phyloP scores from a whole-genome alignment of 2,797 vertebrate genomes.

The Chelon auratus region DNA sequence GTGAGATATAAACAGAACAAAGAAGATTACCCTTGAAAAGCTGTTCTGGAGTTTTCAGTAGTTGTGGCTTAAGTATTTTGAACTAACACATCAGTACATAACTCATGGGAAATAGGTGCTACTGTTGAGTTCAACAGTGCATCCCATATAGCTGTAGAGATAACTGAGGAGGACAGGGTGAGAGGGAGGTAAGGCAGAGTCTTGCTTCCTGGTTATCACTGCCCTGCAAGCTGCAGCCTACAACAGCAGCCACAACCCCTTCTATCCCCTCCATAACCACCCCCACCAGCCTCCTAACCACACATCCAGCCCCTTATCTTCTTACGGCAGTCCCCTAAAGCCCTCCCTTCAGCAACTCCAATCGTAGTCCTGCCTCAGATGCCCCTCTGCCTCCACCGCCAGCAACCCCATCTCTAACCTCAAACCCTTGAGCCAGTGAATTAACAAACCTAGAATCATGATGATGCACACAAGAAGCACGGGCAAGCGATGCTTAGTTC shows the following conservation, averaged over 20 bases:
- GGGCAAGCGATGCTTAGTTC: not conserved
- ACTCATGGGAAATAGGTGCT: constrained; percentile 53
- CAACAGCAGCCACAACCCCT: constrained; percentile 58
- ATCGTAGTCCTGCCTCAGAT: constrained; percentile 63
- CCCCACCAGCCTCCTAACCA: constrained; percentile 59
- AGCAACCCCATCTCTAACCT: constrained; percentile 61
- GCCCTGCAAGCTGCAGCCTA: constrained; percentile 71
- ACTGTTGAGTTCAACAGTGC: constrained; percentile 48
- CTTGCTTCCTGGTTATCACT: constrained; percentile 75
- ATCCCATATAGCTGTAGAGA: constrained; percentile 40
- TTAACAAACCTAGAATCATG: constrained; percentile 23
- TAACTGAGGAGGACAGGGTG: constrained; percentile 37
- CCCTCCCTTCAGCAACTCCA: constrained; percentile 72
- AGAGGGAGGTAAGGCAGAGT: constrained; percentile 63
- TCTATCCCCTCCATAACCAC: constrained; percentile 17
- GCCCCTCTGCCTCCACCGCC: constrained; percentile 54
- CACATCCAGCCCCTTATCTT: constrained; percentile 79
- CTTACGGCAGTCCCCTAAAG: constrained; percentile 75
- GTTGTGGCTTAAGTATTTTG: constrained; percentile 21
- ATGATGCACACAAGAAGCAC: constrained; percentile 27
- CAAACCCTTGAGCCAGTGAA: constrained; percentile 57
- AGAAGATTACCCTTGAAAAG: not conserved
- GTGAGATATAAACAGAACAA: no score
- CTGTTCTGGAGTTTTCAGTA: constrained; percentile 10
- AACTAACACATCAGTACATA: constrained; percentile 25